phyloP scores from a whole-genome alignment of 2,113 vertebrate genomes.

The Atractosteus spatula region DNA sequence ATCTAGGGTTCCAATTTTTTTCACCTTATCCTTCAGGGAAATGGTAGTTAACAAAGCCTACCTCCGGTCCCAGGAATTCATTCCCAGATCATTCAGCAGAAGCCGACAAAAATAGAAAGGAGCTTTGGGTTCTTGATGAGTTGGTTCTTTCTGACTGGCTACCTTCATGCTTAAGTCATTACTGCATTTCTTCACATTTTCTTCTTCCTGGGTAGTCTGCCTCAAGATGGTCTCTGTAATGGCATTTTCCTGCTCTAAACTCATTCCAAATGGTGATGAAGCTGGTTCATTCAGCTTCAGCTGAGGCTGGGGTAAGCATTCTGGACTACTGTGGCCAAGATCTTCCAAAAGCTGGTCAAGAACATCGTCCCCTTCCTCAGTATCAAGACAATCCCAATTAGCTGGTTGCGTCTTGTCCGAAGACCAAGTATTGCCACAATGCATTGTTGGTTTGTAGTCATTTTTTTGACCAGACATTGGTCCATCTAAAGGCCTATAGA shows the following conservation, averaged over 20 bases:
- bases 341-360: conserved; percentile 81
- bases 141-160: conserved; percentile 67
- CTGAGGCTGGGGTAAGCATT: conserved; percentile 82
- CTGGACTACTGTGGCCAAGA: conserved; percentile 82
- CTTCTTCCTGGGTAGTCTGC: conserved; percentile 76
- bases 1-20: too few species aligned
- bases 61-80: conserved; percentile 99
- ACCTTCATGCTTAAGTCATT: conserved; percentile 60
- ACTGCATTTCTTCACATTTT: conserved; percentile 63
- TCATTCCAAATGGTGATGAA: conserved; percentile 80
- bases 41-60: conserved; percentile 37
- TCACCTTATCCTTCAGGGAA: too few species aligned
- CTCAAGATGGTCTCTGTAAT: conserved; percentile 76
- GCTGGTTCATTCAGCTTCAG: conserved; percentile 83
- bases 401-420: conserved; percentile 17
- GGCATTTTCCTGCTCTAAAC: conserved; percentile 71
- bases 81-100: conserved; percentile 87
- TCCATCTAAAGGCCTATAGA: conserved; percentile 81
- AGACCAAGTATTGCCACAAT: conserved; percentile 35
- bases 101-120: conserved; percentile 95
- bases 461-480: not conserved
- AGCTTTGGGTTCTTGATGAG: conserved; percentile 75
- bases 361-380: conserved; percentile 74
- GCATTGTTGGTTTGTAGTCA: not conserved
- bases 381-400: not conserved